These are phyloP conservation scores for Harpagus bidentatus DNA, from an alignment of 2,113 vertebrate genomes.

Conservation along the genomic window DNA sequence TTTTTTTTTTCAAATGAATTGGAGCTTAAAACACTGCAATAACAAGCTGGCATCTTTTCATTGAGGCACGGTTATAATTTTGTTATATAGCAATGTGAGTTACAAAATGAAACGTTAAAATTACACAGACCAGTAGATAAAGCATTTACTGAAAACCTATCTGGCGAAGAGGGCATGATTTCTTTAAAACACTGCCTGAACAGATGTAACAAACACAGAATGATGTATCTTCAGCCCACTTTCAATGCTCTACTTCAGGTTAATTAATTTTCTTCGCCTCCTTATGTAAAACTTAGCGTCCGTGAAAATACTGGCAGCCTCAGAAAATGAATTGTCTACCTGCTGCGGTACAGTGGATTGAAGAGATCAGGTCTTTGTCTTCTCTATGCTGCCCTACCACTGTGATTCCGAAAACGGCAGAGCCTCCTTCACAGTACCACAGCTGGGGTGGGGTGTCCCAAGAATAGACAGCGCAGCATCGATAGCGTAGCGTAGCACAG, in stretches of 20 bases:
- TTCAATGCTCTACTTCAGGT: not conserved
- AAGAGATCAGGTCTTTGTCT: not conserved
- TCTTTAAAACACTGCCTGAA: not conserved
- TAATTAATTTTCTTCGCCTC: slow-evolving; percentile 24
- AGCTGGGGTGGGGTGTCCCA: not conserved
- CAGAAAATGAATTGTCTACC: not conserved
- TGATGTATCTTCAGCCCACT: not conserved
- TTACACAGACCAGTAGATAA: not conserved
- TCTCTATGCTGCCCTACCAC: not conserved
- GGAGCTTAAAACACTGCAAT: not conserved
- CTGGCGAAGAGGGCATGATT: not conserved
- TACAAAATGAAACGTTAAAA: slow-evolving; percentile 38
- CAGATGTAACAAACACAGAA: not conserved
- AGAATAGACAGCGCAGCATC: not conserved
- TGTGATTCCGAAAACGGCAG: not conserved
- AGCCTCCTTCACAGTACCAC: not conserved
- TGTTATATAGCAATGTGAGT: not conserved
- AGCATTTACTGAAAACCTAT: not conserved
- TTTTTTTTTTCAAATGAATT: slow-evolving; percentile 18
- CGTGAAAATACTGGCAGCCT: not conserved
- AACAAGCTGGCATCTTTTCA: slow-evolving; percentile 19
- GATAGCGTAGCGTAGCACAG: not conserved
- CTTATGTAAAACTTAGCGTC: not conserved
- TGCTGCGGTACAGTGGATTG: not conserved
- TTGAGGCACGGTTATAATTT: not conserved